A percentile compares a stretch with the other conserved stretches of the same genome.
Conservation (phyloP, 2,797 vertebrate species). For the Sebastes variabilis region DNA sequence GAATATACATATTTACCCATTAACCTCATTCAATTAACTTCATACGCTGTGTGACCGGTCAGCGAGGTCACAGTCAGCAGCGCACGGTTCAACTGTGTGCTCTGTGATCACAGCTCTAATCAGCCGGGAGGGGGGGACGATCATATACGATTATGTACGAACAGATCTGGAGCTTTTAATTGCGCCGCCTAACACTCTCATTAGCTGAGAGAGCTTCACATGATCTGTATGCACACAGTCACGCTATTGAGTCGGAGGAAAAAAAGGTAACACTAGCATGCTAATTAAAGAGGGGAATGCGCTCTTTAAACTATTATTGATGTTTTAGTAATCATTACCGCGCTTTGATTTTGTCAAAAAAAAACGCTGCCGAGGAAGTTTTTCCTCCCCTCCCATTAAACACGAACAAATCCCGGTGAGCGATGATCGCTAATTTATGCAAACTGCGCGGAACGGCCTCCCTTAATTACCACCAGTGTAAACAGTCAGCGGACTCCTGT, state of each 20-base stretch:
- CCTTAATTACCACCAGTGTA: conserved; percentile 78
- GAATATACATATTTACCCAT: conserved; percentile 10
- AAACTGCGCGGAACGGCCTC: conserved; percentile 65
- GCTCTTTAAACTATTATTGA: conserved; percentile 74
- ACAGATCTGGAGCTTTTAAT: conserved; percentile 32
- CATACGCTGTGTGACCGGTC: background rate
- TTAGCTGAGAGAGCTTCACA: conserved; percentile 28
- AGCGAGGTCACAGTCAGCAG: conserved; percentile 3
- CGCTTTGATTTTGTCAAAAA: conserved; percentile 74
- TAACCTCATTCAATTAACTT: conserved; percentile 21
- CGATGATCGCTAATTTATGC: conserved; percentile 82
- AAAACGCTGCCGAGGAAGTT: conserved; percentile 50
- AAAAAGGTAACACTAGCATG: conserved; percentile 46
- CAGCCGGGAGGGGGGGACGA: background rate
- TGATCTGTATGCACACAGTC: conserved; percentile 31
- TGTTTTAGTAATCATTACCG: conserved; percentile 55
- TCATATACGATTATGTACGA: conserved; percentile 27
- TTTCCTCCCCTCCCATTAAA: conserved; percentile 12
- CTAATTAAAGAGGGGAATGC: conserved; percentile 50
- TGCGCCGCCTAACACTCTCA: conserved; percentile 32
- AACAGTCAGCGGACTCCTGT: conserved; percentile 69
- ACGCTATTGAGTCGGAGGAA: conserved; percentile 20
- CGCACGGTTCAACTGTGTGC: background rate
- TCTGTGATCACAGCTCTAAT: conserved; percentile 24
- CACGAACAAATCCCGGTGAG: conserved; percentile 64